Base-by-base conservation (phyloP, 1,140 invertebrate genomes). In the Capitella teleta region DNA sequence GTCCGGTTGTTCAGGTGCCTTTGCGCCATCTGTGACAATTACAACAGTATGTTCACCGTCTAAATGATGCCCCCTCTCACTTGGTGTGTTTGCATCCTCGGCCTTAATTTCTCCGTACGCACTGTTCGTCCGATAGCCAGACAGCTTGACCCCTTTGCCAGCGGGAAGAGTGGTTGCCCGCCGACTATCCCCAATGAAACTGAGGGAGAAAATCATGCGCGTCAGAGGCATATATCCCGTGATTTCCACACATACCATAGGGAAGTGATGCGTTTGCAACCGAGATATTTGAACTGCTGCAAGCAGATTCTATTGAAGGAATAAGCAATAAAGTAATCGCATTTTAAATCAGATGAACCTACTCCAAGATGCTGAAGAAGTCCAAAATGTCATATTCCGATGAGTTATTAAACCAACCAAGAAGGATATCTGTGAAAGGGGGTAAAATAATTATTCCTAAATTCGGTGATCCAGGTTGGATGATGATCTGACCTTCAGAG, bases 331-430 rank as follows among this genome's bases (percentile, higher is more conserved):
- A 10, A 14, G 38, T 16, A 41, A n/a, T 40, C 6, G n/a, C 18
- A 14, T 6, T 8, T 10, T 6, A 45, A 28, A 6, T 8, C 18
- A 18, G 36, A 23, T 5, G 5, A 38, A 62, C 81, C 81, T 72
- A 86, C 83, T 87, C 84, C 45, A 90, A 72, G 37, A 87, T 73
- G 46, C 80, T 80, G 61, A 90, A 88, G 68, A 90, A 87, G 40
- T 80, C 79, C 14, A 85, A 72, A 26, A 86, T 77, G 56, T 88
- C 84, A 51, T 76, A 74, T 52, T 84, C 80, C 3, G 79, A 79
- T 57, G 83, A 86, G 44, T 86, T 85, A 58, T 83, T 83, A 85
- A 89, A 93, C 86, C 87, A 93, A 6, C 82, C 80, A 16, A 91
- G 79, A n/a, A 93, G 75, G 58, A 87, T 81, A 56, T 89, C 85